Conservation (phyloP, 1,140 invertebrate genomes). For the Aphaenogaster rudis region DNA sequence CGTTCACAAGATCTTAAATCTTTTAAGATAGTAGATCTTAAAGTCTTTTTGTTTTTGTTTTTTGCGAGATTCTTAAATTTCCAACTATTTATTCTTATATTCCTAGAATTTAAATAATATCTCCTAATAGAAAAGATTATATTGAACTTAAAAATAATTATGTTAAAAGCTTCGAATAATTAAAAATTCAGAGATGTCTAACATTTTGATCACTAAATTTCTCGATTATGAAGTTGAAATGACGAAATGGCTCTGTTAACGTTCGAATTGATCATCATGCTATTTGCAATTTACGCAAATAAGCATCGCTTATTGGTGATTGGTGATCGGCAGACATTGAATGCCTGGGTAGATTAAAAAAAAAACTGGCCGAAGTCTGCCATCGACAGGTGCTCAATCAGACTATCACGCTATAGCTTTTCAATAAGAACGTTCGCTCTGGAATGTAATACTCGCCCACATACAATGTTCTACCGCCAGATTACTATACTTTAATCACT, state of each 20-base stretch:
- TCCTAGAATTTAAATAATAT: background rate
- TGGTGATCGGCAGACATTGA: constrained; percentile 60
- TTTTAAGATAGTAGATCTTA: too few relatives aligned
- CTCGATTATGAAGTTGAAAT: background rate
- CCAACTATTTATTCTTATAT: background rate
- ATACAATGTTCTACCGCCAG: constrained; percentile 1
- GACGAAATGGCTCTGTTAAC: background rate
- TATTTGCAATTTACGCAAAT: constrained; percentile 69
- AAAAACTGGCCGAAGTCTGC: constrained; percentile 62
- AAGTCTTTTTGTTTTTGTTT: background rate
- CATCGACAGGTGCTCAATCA: constrained; percentile 74
- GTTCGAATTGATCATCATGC: background rate
- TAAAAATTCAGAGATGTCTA: background rate
- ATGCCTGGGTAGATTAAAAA: constrained; percentile 70
- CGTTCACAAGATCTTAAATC: background rate
- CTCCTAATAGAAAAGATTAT: background rate
- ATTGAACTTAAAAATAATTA: background rate
- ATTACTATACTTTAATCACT: constrained; percentile 23
- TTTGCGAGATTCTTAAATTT: background rate
- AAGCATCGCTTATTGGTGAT: constrained; percentile 61
- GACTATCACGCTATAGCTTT: constrained; percentile 54
- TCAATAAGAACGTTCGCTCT: constrained; percentile 47
- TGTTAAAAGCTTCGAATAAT: background rate
- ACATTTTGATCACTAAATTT: background rate
- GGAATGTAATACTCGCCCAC: constrained; percentile 18